Base-by-base conservation (phyloP, 2,888 invertebrate genomes). In the Hartigia nigra region DNA sequence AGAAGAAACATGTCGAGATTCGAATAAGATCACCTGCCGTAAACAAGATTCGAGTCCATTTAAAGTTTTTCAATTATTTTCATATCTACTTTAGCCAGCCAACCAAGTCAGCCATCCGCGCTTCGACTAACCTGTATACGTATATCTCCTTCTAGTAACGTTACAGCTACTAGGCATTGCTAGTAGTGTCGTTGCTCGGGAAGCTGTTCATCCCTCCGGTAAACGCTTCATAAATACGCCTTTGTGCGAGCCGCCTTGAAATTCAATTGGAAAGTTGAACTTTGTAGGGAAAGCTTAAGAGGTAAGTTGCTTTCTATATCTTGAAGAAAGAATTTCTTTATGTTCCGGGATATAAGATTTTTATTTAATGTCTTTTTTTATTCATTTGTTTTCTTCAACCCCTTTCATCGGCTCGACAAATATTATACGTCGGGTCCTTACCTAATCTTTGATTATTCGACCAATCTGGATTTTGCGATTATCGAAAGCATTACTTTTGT, bases 41-140 rank as follows among this genome's bases (percentile, higher is more conserved):
- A 85, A 86, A 84, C 86, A 86, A 82, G 79, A 80, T 79, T 79
- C 78, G 82, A 85, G 85, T 85, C 85, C 83, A 85, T 88, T 87
- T 85, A 88, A 88, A 89, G 86, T 88, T 88, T 88, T 86, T 84
- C 88, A 89, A 89, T 88, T 89, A 88, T 87, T 87, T 85, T 80
- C 85, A 85, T 88, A 88, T 87, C 86, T 88, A 55, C 55, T 23
- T 55, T 55, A 55, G 23, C 55, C 55, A 55, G 55, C 9, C 55
- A 23, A 23, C 55, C 55, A 23, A 55, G 55, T 23, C 55, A 14
- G 55, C 55, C 55, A 55, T 23, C 55, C 55, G 5, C 5, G 9
- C 69, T 75, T 76, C 78, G 35, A 36, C 32, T 75, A 78, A 39
- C 75, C 78, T 32, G 55, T 70, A 34, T 39, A 35, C 14, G 55